Base-by-base conservation (phyloP, 2,797 vertebrate genomes). In the Paratrypauchen microcephalus region DNA sequence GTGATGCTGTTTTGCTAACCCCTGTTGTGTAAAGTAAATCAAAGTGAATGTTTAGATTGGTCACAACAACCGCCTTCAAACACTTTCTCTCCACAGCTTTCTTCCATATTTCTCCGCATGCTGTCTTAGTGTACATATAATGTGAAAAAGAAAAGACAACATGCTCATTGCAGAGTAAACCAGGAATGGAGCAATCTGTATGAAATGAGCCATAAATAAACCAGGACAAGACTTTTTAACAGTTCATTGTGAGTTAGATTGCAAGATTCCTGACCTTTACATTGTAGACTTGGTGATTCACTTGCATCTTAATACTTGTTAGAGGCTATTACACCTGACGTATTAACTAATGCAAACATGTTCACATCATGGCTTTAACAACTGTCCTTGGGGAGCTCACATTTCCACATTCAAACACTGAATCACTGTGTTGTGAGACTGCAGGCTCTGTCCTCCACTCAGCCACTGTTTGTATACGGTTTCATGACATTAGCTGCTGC, bases 401-500 rank as follows among this genome's bases (percentile, higher is more conserved):
- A 63, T 47, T 63, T 63, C 39, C 61, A 45, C 59, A 41, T 41
- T 61, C 32, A 39, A 39, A 63, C n/a, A 63, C 21, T 62, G 12
- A 36, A 36, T 36, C 23, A 18, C 45, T 65, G 41, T n/a, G 15
- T 45, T 65, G 13, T 26, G 23, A 11, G 23, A 18, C 21, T 47
- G 5, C 7, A 45, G 21, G n/a, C 61, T 39, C n/a, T 61, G 30
- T 41, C 32, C 32, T 39, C 59, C 32, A 41, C 32, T 61, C 59
- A 16, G 1, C 56, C 7, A 26, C 61, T 41, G 39, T 63, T 63
- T 63, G 61, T 63, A 47, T 63, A 45, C 13, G 5, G 39, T 63
- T 63, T 47, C 39, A 63, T 26, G 61, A 26, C 39, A 45, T 47
- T 45, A 63, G 61, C 36, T 23, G 21, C 60, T 62, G 61, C 61